Percentiles rank a stretch among this genome's conserved stretches.
Conservation (phyloP, 2,888 invertebrate species). For the Odontothrips loti region DNA sequence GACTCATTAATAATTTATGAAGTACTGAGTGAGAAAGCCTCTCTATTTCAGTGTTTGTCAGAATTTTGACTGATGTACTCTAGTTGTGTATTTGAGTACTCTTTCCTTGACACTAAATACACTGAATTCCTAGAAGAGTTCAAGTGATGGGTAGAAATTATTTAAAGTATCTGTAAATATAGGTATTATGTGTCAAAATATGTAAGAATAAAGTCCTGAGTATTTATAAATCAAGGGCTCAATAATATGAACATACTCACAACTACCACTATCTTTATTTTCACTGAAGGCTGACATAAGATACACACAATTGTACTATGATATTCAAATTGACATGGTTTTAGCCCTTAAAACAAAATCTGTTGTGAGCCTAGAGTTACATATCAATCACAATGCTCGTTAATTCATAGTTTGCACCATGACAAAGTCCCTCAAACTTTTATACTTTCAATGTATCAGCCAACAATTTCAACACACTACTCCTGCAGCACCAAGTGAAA, state of each 20-base stretch:
- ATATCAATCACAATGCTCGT: too few species aligned
- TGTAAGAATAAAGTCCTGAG: background rate
- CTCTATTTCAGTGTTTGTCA: background rate
- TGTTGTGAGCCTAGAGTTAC: too few species aligned
- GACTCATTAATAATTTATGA: too few species aligned
- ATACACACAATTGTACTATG: background rate
- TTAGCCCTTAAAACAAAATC: too few species aligned
- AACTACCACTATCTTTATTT: too few species aligned
- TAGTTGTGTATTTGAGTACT: background rate
- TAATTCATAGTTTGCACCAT: too few species aligned
- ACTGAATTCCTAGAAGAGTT: background rate
- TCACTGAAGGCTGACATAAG: background rate
- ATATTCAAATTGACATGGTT: too few species aligned
- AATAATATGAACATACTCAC: background rate
- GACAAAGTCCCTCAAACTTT: too few species aligned
- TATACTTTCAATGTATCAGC: too few species aligned
- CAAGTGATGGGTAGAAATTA: background rate
- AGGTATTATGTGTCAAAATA: background rate
- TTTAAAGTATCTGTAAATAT: constrained; percentile 2
- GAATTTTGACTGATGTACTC: background rate
- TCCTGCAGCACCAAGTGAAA: too few species aligned
- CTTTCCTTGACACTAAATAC: background rate
- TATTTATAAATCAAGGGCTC: background rate
- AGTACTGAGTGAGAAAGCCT: too few species aligned
- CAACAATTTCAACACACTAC: too few species aligned